Evolutionary conservation across 2,113 vertebrate genomes (phyloP).

Genomic region (Peromyscus leucopus): DNA sequence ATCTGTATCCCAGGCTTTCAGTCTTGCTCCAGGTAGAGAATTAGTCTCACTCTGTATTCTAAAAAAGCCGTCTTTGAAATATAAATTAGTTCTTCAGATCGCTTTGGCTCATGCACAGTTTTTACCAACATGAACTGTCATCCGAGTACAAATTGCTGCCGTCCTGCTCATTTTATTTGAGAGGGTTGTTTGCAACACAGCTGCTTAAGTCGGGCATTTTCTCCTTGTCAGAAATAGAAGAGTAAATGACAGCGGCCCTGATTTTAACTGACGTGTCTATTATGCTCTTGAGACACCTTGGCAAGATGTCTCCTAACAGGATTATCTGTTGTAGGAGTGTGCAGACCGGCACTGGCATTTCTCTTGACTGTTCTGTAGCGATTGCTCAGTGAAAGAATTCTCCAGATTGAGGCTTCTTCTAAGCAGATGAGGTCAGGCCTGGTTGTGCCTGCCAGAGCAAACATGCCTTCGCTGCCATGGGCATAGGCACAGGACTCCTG

Average conservation of each 20-base stretch:
- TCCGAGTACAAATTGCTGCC: background rate
- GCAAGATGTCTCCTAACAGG: background rate
- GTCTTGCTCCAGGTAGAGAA: background rate
- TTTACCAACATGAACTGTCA: constrained; percentile 11
- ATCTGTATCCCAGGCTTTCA: background rate
- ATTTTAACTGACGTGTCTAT: background rate
- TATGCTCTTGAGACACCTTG: background rate
- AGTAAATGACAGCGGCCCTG: background rate
- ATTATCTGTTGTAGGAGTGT: background rate
- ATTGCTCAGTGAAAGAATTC: constrained; percentile 25
- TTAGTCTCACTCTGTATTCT: background rate
- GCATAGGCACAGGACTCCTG: background rate
- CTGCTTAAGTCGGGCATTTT: background rate
- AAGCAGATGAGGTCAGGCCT: constrained; percentile 34
- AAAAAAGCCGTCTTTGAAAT: constrained; percentile 41
- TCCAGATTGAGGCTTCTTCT: constrained; percentile 18
- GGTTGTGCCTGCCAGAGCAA: background rate
- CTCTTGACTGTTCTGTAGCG: background rate
- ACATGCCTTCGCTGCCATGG: background rate
- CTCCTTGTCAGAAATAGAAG: constrained; percentile 5
- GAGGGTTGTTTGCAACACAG: background rate
- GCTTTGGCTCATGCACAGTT: constrained; percentile 37
- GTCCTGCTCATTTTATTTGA: background rate
- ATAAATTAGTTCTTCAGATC: constrained; percentile 52
- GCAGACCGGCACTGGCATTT: background rate